Evolutionary conservation across 2,797 vertebrate species (phyloP).

Genomic region (Clarias laeviceps): DNA sequence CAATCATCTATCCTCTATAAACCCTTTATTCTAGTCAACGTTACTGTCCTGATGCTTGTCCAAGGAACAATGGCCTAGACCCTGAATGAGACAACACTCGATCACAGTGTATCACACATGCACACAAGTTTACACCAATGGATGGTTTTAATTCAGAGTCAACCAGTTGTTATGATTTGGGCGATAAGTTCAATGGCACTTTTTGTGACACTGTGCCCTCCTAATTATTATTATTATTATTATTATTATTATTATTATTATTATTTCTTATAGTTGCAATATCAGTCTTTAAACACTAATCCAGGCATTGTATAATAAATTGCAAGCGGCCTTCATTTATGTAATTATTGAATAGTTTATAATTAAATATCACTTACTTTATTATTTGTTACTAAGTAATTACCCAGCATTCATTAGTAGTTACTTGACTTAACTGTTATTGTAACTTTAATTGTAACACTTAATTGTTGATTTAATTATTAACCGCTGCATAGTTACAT

Average conservation of each 20-base stretch:
- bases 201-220: background rate
- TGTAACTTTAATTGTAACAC: background rate
- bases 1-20: background rate
- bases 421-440: background rate
- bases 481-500: conserved; percentile 5
- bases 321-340: background rate
- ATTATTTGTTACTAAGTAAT: conserved; percentile 6
- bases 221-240: background rate
- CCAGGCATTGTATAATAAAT: background rate
- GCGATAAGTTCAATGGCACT: background rate
- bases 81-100: background rate
- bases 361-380: background rate
- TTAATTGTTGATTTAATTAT: background rate
- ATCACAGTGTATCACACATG: background rate
- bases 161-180: background rate
- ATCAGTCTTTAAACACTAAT: background rate
- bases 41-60: background rate
- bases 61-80: background rate
- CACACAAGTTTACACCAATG: background rate
- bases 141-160: background rate
- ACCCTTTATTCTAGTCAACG: background rate
- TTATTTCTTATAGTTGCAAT: background rate
- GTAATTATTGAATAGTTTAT: background rate
- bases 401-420: background rate
- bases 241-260: background rate